Conservation (phyloP, 2,888 invertebrate species). For the Leptothorax acervorum region DNA sequence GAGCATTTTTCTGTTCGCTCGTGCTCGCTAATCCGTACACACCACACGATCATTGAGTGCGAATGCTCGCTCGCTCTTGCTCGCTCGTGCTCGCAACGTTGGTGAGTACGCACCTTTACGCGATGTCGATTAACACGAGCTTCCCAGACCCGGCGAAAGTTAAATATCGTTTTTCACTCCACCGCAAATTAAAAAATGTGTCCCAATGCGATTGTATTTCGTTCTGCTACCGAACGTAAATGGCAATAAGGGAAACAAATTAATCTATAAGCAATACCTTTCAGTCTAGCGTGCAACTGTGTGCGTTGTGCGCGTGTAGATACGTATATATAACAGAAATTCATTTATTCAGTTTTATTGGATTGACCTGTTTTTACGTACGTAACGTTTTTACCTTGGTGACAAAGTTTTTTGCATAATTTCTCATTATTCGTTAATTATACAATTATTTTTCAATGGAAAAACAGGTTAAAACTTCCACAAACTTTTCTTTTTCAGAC, state of each 20-base stretch:
- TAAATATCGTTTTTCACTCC: slow-evolving; percentile 10
- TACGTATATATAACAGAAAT: not conserved
- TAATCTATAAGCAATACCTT: slow-evolving; percentile 34
- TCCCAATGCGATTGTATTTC: slow-evolving; percentile 22
- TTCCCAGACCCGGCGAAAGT: not conserved
- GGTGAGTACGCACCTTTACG: not conserved
- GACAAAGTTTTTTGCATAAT: slow-evolving; percentile 16
- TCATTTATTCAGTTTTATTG: slow-evolving; percentile 39
- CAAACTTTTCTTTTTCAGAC: not conserved
- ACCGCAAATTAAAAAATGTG: slow-evolving; percentile 12
- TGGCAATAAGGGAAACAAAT: slow-evolving; percentile 15
- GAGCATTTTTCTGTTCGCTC: too few species aligned
- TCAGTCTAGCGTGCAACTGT: too few species aligned
- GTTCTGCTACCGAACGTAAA: slow-evolving; percentile 2
- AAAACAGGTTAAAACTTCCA: not conserved
- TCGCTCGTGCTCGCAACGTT: too few species aligned
- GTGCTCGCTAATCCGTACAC: too few species aligned
- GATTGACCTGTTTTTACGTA: slow-evolving; percentile 1
- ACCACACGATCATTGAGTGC: too few species aligned
- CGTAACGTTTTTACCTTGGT: not conserved
- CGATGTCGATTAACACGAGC: slow-evolving; percentile 26
- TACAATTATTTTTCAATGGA: slow-evolving; percentile 15
- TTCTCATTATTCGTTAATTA: slow-evolving; percentile 35
- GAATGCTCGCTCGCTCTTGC: too few species aligned
- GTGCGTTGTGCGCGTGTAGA: not conserved